Evolutionary conservation across 2,797 vertebrate species (phyloP).

Genomic region (Margarornis squamiger): DNA sequence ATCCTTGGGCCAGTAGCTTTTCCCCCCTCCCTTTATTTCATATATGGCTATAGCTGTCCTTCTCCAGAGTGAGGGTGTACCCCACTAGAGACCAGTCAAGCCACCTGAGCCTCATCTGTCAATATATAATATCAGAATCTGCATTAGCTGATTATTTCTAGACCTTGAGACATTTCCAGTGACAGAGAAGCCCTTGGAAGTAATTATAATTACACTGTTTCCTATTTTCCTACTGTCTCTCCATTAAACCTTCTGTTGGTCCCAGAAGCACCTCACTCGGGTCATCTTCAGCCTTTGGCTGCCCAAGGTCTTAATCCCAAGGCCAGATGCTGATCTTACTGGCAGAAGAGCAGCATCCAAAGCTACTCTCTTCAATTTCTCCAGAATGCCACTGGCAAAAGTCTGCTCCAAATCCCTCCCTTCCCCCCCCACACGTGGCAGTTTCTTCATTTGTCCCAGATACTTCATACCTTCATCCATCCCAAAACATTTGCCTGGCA

Average conservation of each 20-base stretch:
- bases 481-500: background rate
- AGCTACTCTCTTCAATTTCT: rapidly evolving
- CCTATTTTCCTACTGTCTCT: background rate
- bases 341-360: background rate
- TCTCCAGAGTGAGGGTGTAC: background rate
- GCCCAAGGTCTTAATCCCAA: background rate
- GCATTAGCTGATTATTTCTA: background rate
- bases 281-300: background rate
- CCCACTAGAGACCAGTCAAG: background rate
- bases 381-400: background rate
- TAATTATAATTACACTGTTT: background rate
- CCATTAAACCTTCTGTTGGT: background rate
- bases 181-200: background rate
- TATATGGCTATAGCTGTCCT: rapidly evolving
- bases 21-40: background rate
- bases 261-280: rapidly evolving
- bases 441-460: background rate
- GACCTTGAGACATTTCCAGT: background rate
- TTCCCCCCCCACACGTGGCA: rapidly evolving
- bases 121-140: background rate
- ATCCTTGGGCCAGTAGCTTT: background rate
- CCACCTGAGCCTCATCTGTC: rapidly evolving
- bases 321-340: background rate
- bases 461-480: background rate
- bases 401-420: background rate